Base-by-base conservation (phyloP, 2,888 invertebrate genomes). In the Quadroppia sp. region DNA sequence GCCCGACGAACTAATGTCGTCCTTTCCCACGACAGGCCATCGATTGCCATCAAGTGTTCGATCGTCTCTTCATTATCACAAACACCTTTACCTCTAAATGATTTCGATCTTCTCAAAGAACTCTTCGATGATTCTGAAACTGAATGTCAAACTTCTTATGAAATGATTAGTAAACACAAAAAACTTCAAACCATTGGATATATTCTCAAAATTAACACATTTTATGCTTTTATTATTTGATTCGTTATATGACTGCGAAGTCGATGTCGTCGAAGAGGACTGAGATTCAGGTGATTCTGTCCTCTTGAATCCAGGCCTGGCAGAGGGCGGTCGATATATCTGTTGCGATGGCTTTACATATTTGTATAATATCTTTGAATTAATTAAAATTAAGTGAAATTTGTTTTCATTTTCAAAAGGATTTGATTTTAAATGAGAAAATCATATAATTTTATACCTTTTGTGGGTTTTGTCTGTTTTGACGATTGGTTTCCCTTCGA, bases 81-180 rank as follows among this genome's bases (percentile, higher is more conserved):
- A 3, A 64, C 36, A 15, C 53, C 42, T 53, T 74, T 74, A 28
- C 76, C 74, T n/a, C 77, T 76, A 64, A 78, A 78, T 50, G 78
- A 78, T 61, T 78, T 78, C 11, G 78, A 78, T 48, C 78, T 71
- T 56, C 77, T 77, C 36, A 78, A 73, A 45, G 76, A 76, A 74
- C 76, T 77, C 71, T 77, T 77, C 20, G 76, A 42, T 23, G 74
- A 42, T 15, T 53, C 15, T 23, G 67, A 45, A 73, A 50, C 73
- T 73, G 30, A n/a, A n/a, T n/a, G n/a, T n/a, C n/a, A n/a, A n/a
- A n/a, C n/a, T n/a, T n/a, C n/a, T n/a, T n/a, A n/a, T n/a, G n/a
- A n/a, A n/a, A n/a, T n/a, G n/a, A n/a, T n/a, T n/a, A n/a, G n/a
- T n/a, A n/a, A n/a, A n/a, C n/a, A n/a, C n/a, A n/a, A n/a, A n/a